Base-by-base conservation (phyloP, 2,797 vertebrate genomes). In the Dermochelys coriacea region DNA sequence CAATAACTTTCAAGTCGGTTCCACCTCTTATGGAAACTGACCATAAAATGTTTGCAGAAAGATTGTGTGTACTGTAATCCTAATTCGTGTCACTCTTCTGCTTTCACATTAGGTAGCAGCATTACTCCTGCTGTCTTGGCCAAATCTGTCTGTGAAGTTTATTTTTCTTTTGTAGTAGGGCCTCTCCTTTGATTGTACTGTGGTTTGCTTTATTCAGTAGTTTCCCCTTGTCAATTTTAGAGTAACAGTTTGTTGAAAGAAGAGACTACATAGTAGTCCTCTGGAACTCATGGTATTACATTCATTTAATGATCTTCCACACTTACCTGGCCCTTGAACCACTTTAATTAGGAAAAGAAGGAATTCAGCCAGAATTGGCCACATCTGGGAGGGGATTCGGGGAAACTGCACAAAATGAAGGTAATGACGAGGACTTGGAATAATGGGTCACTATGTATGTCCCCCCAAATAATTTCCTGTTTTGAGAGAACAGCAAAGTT, bases 321-420 rank as follows among this genome's bases (percentile, higher is more conserved):
- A 50, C 93, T 86, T 82, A 97, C 97, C 88, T 87, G 31, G 1
- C 16, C 77, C 86, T 93, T 84, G 75, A 87, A 1, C 5, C 25
- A 90, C 78, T 57, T 0, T 25, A 45, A 86, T 12, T 34, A 84
- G 18, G 41, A 88, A 50, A 71, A 86, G 84, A 82, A 93, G 27
- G 6, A 82, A 19, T 3, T 29, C 45, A 83, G 55, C 55, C 90
- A 92, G 71, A 77, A 71, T 29, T 54, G 6, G 31, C 87, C 52
- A 0, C 11, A 37, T 82, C 79, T 47, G 54, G 61, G 85, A 57
- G 59, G 59, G 47, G 82, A 87, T 55, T n/a, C 37, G 78, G 61
- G 19, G 19, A 41, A 55, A 3, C 90, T 94, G 91, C 84, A 82
- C n/a, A 80, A 93, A 87, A 34, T 2, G 12, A 91, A 93, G 31